A percentile compares a stretch with the other conserved stretches of the same genome.
Evolutionary conservation across 2,888 invertebrate genomes (phyloP).

Genomic region (Charanyca ferruginea): DNA sequence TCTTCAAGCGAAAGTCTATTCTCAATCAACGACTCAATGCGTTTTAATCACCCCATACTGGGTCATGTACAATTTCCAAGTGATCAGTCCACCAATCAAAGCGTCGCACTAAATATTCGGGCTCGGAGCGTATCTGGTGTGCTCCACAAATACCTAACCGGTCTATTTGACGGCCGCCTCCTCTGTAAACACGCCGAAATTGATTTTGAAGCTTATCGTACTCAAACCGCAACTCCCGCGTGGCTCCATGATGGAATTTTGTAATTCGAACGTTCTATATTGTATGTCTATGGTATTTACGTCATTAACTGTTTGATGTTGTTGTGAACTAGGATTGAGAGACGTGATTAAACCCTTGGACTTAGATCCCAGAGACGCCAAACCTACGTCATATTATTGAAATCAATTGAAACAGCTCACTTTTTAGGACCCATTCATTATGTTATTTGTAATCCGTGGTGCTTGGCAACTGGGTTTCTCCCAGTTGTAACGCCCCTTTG

Average conservation of each 20-base stretch:
- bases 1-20: background rate
- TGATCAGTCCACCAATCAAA: slow-evolving; percentile 61
- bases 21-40: slow-evolving; percentile 23
- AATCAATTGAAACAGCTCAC: too few species aligned
- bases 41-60: slow-evolving; percentile 39
- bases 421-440: too few species aligned
- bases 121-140: slow-evolving; percentile 49
- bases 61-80: slow-evolving; percentile 55
- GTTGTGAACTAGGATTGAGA: slow-evolving; percentile 33
- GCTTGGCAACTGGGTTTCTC: too few species aligned
- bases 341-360: background rate
- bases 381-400: too few species aligned
- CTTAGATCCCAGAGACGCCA: background rate
- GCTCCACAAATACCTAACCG: slow-evolving; percentile 67
- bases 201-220: slow-evolving; percentile 85
- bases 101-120: slow-evolving; percentile 59
- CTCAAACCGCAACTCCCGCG: slow-evolving; percentile 61
- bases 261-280: slow-evolving; percentile 64
- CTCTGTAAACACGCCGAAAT: slow-evolving; percentile 84
- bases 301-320: slow-evolving; percentile 53
- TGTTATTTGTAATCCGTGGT: too few species aligned
- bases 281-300: slow-evolving; percentile 51
- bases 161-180: slow-evolving; percentile 75
- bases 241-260: slow-evolving; percentile 70
- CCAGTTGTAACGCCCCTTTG: too few species aligned